These are phyloP conservation scores for Ceryle rudis DNA, from an alignment of 2,797 vertebrate genomes.

Conservation along the genomic window DNA sequence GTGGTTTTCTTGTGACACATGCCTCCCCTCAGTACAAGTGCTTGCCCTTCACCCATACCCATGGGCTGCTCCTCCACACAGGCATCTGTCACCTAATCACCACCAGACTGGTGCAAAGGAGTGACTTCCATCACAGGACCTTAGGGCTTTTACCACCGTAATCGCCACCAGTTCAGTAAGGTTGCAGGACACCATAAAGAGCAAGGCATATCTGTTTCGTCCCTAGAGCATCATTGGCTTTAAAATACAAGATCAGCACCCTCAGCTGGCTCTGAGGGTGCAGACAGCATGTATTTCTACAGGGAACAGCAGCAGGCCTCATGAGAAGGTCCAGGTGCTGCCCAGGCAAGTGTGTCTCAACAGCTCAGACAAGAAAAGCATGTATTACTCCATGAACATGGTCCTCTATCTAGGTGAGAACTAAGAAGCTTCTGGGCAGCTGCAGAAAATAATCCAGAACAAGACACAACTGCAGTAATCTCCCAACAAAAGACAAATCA, in stretches of 20 bases:
- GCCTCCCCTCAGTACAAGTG: not conserved
- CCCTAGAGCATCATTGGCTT: not conserved
- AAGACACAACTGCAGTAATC: not conserved
- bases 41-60: not conserved
- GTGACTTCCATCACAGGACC: not conserved
- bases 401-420: not conserved
- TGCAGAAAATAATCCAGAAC: not conserved
- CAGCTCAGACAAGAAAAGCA: not conserved
- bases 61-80: not conserved
- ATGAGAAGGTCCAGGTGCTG: not conserved
- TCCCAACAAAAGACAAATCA: not conserved
- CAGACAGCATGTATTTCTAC: not conserved
- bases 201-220: not conserved
- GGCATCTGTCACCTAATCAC: not conserved
- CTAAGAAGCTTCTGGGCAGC: not conserved
- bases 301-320: not conserved
- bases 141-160: not conserved
- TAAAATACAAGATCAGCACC: not conserved
- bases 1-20: fast-evolving
- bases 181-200: not conserved
- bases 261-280: not conserved
- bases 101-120: not conserved
- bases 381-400: not conserved
- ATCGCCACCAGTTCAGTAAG: not conserved
- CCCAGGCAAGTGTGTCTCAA: not conserved